phyloP scores from a whole-genome alignment of 2,888 invertebrate species.

The Chymomyza caudatula region DNA sequence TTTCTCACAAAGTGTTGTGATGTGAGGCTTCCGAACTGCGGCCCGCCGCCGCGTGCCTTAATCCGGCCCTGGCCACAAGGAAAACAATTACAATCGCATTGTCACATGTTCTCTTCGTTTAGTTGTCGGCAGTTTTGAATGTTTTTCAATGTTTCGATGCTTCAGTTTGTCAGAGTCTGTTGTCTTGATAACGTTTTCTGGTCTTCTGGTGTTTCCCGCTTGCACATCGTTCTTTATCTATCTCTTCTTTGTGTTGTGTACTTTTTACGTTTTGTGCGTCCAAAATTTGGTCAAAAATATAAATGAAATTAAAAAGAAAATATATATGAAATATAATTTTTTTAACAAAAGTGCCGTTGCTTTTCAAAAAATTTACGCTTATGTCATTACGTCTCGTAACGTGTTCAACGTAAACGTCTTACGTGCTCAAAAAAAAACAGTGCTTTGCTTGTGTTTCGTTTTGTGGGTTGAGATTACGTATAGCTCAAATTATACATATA shows the following conservation, averaged over 20 bases:
- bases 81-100: constrained; percentile 13
- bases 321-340: constrained; percentile 7
- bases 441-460: constrained; percentile 13
- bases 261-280: constrained; percentile 48
- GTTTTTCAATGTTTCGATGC: too few species aligned
- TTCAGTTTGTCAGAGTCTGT: constrained; percentile 78
- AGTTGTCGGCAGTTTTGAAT: neutral
- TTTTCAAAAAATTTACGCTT: constrained; percentile 45
- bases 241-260: constrained; percentile 37
- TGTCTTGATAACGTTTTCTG: constrained; percentile 77
- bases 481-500: neutral
- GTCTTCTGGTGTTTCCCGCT: neutral
- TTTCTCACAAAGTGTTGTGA: too few species aligned
- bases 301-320: constrained; percentile 12
- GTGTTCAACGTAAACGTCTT: constrained; percentile 42
- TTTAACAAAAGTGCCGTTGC: constrained; percentile 47
- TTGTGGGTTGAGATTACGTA: constrained; percentile 43
- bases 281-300: constrained; percentile 15
- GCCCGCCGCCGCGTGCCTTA: too few species aligned
- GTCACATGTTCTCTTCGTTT: constrained; percentile 29
- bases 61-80: too few species aligned
- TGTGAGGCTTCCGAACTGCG: too few species aligned
- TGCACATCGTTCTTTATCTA: constrained; percentile 26
- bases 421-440: neutral
- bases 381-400: constrained; percentile 59